Percentiles rank a stretch among this genome's conserved stretches.
Evolutionary conservation across 2,888 invertebrate species (phyloP).

Genomic region (Eupeodes luniger): DNA sequence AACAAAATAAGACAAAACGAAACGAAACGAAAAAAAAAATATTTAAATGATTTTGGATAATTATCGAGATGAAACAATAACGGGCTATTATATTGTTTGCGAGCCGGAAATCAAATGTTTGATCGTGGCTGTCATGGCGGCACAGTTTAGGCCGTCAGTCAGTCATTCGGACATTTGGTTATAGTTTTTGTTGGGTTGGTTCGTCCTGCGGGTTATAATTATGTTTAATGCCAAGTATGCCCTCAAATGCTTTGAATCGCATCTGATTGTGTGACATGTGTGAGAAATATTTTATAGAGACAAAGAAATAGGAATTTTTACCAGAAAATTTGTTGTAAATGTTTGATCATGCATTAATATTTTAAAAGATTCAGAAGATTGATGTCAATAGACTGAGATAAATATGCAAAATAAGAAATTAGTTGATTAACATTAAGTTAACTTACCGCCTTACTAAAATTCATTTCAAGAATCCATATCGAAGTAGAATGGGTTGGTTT

Average conservation of each 20-base stretch:
- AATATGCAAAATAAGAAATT: no score
- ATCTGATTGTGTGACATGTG: constrained; percentile 67
- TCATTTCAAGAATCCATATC: neutral
- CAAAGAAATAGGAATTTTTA: neutral
- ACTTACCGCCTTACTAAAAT: neutral
- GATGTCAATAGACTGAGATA: no score
- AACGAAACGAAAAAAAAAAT: constrained; percentile 39
- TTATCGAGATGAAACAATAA: constrained; percentile 76
- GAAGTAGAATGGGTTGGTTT: neutral
- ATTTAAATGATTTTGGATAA: constrained; percentile 76
- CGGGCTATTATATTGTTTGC: constrained; percentile 76
- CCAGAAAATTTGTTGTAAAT: neutral
- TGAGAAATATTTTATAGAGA: constrained; percentile 66
- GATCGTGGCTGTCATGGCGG: constrained; percentile 74
- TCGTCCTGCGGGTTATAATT: constrained; percentile 74
- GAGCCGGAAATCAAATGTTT: constrained; percentile 75
- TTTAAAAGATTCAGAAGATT: neutral
- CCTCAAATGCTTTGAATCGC: constrained; percentile 67
- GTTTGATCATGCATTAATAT: constrained; percentile 22
- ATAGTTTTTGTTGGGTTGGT: constrained; percentile 38
- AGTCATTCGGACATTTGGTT: constrained; percentile 59
- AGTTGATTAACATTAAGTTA: no score
- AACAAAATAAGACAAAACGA: constrained; percentile 22
- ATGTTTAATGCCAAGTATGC: constrained; percentile 71
- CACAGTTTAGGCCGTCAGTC: constrained; percentile 72